Evolutionary conservation across 1,140 invertebrate genomes (phyloP), one percentile per base, ranked within the genome.

Genomic region (Popillia japonica): DNA sequence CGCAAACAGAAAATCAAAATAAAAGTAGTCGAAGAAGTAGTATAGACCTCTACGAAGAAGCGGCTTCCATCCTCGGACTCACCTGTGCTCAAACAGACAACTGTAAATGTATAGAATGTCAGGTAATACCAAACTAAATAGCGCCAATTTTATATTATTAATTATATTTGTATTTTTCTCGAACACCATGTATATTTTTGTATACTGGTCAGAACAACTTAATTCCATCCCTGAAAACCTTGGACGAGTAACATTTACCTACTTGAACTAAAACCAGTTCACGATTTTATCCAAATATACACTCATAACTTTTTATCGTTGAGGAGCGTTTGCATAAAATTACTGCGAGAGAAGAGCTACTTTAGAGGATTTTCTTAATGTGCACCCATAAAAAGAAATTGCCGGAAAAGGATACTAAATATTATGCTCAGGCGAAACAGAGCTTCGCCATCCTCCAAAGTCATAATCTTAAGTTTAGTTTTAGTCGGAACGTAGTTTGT

Each of bases 41-140:
- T 81, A 80, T 86, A 82, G 90, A 90, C 80, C 85, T 90, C 7
- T 90, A 90, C 80, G 89, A 89, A 80, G 90, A 90, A 83, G 90
- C 90, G 11, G 89, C 89, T 7, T 86, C 90, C 78, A 89, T 90
- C 77, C 87, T 90, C 23, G 89, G 89, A 40, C 85, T 90, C 23
- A 90, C 88, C 40, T 90, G 89, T 82, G 88, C 87, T 55, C 84
- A 90, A 79, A 90, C 87, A 78, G 89, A 90, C 83, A 89, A 88
- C 82, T 90, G 90, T 82, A 88, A 89, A 79, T 90, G 90, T 85
- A 87, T 90, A 83, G 89, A 90, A 83, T 90, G 90, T 81, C 90
- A 90, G 87, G 90, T 90, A 68, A 68, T 10, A 34, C 22, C 7
- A 23, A 4, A 34, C 27, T 34, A 34, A 4, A 34, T 34, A n/a